A percentile compares a stretch with the other conserved stretches of the same genome.
Conservation (phyloP, 2,113 vertebrate genomes). For the Charina bottae region DNA sequence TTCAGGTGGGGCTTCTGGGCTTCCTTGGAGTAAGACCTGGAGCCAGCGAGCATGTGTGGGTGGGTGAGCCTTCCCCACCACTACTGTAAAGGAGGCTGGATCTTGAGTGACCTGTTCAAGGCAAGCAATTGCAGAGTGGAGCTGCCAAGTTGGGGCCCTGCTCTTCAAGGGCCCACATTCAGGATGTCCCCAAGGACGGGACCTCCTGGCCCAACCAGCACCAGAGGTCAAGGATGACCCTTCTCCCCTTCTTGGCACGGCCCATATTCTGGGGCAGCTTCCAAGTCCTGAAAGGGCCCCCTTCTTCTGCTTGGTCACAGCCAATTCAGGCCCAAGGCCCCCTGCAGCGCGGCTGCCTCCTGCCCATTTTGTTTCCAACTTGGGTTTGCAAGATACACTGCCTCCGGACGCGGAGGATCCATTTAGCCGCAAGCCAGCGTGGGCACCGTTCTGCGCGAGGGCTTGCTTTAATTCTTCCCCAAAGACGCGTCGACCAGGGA, state of each 20-base stretch:
- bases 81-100: neutral
- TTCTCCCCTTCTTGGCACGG: neutral
- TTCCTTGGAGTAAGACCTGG: too few species aligned
- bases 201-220: neutral
- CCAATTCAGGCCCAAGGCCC: neutral
- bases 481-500: too few species aligned
- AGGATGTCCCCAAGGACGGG: neutral
- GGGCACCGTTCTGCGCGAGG: too few species aligned
- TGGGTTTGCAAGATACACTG: too few species aligned
- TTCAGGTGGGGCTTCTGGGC: neutral
- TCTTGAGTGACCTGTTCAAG: neutral
- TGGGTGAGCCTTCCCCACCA: neutral
- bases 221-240: neutral
- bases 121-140: too few species aligned
- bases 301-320: neutral
- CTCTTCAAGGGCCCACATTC: neutral
- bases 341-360: neutral
- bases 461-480: too few species aligned
- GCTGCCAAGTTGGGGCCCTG: neutral
- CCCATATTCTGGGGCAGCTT: neutral
- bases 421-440: too few species aligned
- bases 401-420: neutral
- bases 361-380: neutral
- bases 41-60: too few species aligned
- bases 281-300: rapidly evolving